Conservation (phyloP, 92 coral and sea anemone genomes). For the Actinernus sp. region DNA sequence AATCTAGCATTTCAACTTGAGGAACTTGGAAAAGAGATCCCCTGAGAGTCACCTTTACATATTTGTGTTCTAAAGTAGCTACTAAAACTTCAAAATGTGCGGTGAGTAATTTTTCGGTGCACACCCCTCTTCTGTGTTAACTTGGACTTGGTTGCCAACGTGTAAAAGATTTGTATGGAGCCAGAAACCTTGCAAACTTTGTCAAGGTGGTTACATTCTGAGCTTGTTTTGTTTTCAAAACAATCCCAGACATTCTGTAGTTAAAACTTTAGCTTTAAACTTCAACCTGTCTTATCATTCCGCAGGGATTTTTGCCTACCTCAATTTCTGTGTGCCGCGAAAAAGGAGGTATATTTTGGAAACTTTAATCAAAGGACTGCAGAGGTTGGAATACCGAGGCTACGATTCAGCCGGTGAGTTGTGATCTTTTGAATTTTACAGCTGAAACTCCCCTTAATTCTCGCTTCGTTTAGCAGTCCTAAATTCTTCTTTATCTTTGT, state of each 20-base stretch:
- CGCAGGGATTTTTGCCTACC: slow-evolving; percentile 94
- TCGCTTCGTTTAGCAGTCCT: background rate
- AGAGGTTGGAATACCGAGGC: slow-evolving; percentile 93
- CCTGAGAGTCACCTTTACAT: no score
- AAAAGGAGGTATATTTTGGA: slow-evolving; percentile 87
- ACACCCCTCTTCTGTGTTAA: no score
- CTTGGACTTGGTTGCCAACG: no score
- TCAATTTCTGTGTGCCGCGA: slow-evolving; percentile 97
- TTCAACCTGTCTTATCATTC: background rate
- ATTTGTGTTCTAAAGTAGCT: no score
- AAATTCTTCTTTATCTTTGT: background rate
- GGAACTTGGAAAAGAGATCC: no score
- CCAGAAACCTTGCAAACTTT: background rate
- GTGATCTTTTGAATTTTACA: no score
- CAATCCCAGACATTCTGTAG: background rate
- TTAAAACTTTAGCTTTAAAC: background rate
- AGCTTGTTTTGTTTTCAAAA: background rate
- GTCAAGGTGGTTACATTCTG: slow-evolving; percentile 4
- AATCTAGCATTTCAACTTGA: background rate
- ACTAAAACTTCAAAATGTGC: no score
- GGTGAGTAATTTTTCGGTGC: no score
- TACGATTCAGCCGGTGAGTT: slow-evolving; percentile 95
- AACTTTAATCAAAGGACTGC: slow-evolving; percentile 87
- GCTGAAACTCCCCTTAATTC: background rate
- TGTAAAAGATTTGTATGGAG: slow-evolving; percentile 12